These are phyloP conservation scores for Sweltsa coloradensis DNA, from an alignment of 1,140 invertebrate genomes.

Conservation along the genomic window DNA sequence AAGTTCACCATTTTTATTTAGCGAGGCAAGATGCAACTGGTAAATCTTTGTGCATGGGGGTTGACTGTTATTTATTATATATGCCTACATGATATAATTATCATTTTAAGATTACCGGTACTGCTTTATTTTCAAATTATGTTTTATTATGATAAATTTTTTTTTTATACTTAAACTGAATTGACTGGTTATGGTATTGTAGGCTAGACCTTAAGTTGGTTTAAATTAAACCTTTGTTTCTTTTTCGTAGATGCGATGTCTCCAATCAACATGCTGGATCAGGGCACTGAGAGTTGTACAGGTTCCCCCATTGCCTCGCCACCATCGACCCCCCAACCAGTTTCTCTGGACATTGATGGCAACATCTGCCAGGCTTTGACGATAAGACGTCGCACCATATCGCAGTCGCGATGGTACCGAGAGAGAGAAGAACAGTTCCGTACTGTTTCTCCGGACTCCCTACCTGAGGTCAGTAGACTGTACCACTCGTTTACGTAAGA, in stretches of 20 bases:
- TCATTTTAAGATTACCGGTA: too few species aligned
- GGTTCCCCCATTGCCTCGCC: slow-evolving; percentile 45
- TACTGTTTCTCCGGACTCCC: slow-evolving; percentile 5
- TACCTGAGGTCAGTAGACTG: slow-evolving; percentile 10
- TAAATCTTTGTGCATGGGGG: neutral
- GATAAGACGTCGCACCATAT: slow-evolving; percentile 36
- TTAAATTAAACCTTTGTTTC: too few species aligned
- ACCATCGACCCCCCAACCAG: slow-evolving; percentile 38
- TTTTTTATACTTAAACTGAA: neutral
- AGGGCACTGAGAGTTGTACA: slow-evolving; percentile 28
- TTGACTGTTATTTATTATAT: neutral
- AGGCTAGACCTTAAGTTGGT: too few species aligned
- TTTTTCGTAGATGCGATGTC: slow-evolving; percentile 38
- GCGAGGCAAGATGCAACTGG: too few species aligned
- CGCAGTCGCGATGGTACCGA: slow-evolving; percentile 26
- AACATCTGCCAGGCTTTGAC: slow-evolving; percentile 4
- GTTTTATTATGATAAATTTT: neutral
- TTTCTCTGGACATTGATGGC: slow-evolving; percentile 25
- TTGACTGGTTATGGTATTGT: neutral
- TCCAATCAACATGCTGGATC: slow-evolving; percentile 31
- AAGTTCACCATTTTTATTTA: too few species aligned
- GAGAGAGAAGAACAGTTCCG: slow-evolving; percentile 9
- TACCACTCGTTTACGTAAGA: too few species aligned
- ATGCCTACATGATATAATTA: neutral
- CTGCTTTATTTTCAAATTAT: too few species aligned